Evolutionary conservation across 2,113 vertebrate genomes (phyloP).

Genomic region (Tyrannus savana): DNA sequence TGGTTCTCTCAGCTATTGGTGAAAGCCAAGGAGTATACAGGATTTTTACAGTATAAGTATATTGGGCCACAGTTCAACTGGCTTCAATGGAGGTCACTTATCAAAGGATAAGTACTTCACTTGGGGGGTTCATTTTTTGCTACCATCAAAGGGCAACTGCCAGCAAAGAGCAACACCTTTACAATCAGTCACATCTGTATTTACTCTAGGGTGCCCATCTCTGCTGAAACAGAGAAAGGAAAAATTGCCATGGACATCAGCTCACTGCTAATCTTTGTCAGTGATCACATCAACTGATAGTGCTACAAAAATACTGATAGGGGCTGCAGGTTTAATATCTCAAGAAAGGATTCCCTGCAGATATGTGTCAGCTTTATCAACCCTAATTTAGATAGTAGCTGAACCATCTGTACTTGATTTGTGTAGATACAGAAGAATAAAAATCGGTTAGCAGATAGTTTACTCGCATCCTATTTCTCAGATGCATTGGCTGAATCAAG

Average conservation of each 20-base stretch:
- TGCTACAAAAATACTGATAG: slow-evolving; percentile 28
- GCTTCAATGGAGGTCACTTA: neutral
- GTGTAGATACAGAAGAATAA: slow-evolving; percentile 38
- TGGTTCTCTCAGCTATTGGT: neutral
- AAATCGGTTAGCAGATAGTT: slow-evolving; percentile 15
- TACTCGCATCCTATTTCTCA: neutral
- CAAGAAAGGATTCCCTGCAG: slow-evolving; percentile 29
- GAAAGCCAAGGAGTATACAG: neutral
- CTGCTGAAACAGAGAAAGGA: slow-evolving; percentile 8
- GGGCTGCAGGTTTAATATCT: slow-evolving; percentile 34
- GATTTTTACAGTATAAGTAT: neutral
- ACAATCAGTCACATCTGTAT: neutral
- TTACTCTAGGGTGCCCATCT: neutral
- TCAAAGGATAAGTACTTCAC: neutral
- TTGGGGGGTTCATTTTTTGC: neutral
- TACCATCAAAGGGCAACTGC: neutral
- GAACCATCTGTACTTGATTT: slow-evolving; percentile 49
- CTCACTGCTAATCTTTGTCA: slow-evolving; percentile 30
- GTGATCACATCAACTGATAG: neutral
- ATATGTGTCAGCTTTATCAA: slow-evolving; percentile 36
- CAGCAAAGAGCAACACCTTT: neutral
- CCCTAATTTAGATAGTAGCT: slow-evolving; percentile 57
- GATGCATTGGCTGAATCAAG: slow-evolving; percentile 3
- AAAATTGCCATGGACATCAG: neutral
- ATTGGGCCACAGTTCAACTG: neutral